Evolutionary conservation across 2,113 vertebrate species (phyloP).

Genomic region (Axis porcinus): DNA sequence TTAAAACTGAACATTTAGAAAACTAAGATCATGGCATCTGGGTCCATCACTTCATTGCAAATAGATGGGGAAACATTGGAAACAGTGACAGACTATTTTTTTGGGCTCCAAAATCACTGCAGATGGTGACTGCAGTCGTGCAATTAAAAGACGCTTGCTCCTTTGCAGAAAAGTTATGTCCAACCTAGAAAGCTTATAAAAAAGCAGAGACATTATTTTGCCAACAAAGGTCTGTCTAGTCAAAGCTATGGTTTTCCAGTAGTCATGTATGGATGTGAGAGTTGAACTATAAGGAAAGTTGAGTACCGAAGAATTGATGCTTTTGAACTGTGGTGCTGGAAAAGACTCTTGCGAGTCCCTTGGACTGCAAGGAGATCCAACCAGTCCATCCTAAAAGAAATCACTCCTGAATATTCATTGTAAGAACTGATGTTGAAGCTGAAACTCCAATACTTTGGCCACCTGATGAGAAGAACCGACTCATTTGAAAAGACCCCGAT

Average conservation of each 20-base stretch:
- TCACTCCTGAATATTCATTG: neutral
- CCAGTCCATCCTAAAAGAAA: neutral
- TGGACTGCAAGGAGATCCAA: neutral
- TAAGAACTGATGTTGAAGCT: neutral
- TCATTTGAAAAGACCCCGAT: neutral
- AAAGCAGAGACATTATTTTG: neutral
- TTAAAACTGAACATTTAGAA: neutral
- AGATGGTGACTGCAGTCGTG: neutral
- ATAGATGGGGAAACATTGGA: neutral
- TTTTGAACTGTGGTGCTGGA: neutral
- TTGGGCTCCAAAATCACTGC: neutral
- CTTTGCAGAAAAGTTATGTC: neutral
- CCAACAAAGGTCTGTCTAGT: neutral
- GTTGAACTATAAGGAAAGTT: neutral
- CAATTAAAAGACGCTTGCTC: neutral
- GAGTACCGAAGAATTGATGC: accelerated
- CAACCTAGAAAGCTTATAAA: neutral
- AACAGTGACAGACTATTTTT: neutral
- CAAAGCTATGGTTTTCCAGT: neutral
- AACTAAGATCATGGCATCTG: neutral
- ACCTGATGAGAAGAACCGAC: neutral
- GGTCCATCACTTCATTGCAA: neutral
- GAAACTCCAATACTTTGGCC: neutral
- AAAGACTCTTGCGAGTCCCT: neutral
- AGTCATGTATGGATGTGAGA: neutral